Evolutionary conservation across 2,113 vertebrate genomes (phyloP), one percentile per base, ranked within the genome.

Genomic region (Alexandromys fortis): DNA sequence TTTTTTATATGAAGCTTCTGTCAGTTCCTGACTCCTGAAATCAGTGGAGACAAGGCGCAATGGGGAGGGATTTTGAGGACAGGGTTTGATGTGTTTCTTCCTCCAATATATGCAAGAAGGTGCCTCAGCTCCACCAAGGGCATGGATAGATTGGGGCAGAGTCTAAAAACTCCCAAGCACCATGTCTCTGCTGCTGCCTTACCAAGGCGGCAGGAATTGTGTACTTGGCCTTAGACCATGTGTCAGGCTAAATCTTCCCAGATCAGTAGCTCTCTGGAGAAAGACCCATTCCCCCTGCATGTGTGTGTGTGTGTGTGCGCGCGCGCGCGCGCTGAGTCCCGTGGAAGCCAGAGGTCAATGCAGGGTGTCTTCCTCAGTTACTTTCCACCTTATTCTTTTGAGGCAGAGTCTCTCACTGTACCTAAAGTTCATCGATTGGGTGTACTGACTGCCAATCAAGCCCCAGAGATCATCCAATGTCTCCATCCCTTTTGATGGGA

Each of bases 191-290:
- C 58, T 45, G 26, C 21, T 65, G 61, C 38, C 77, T 76, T 38
- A 30, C 68, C 1, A 33, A 96, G 26, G 42, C 5, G 49, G 75
- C 26, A 4, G 47, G 17, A 6, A 7, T 82, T 63, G 70, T 81
- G 17, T 3, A 11, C 14, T 55, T 35, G 19, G 75, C 28, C 28
- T 90, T 45, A 16, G 5, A 22, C 0, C 1, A 0, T 21, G 33
- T 70, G 47, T 28, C 30, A 58, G 21, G 33, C 22, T 73, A 33
- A 55, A 33, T 68, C 35, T 61, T 55, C 67, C 38, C 68, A 83
- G 14, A 38, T n/a, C 26, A 61, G 87, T 28, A 5, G 7, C 63
- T 35, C 89, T 82, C 26, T 86, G 55, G 35, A 52, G 79, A 87
- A 89, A 87, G 76, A 6, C 10, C 2, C 26, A 33, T 9, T 17